Evolutionary conservation across 2,888 invertebrate genomes (phyloP), one percentile per base, ranked within the genome.

Genomic region (Standfussiana lucernea): DNA sequence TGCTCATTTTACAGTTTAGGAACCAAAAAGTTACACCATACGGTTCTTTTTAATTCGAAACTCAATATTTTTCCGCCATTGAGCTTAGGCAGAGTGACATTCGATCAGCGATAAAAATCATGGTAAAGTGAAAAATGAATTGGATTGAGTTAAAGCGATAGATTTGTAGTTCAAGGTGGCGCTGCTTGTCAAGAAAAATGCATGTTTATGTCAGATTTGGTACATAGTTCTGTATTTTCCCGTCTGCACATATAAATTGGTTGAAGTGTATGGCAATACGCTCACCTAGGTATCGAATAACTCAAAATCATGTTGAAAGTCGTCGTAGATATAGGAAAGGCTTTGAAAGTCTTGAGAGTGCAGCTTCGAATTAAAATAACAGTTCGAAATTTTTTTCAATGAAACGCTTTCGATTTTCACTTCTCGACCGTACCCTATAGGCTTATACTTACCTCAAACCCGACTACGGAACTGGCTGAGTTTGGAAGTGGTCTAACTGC

Each of bases 401-500:
- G n/a, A n/a, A n/a, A n/a, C n/a, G 32, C 1, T 15, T 0, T 53
- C 5, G 4, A 15, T 21, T 59, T 59, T 59, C 18, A 10, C 32
- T 32, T 21, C 18, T 59, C 32, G 59, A 32, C 56, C 28, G 15
- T n/a, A n/a, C 5, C 47, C 21, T 28, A 53, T n/a, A 28, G 2
- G 7, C 56, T 56, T 56, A 18, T 32, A 32, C 15, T 15, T 56
- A 28, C 32, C 59, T 18, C 18, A 18, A 32, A 32, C 35, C 8
- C 35, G 15, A 37, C 62, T 56, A 37, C 13, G 15, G 37, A 68
- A 47, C 18, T 10, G 24, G n/a, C 15, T 24, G 11, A 56, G 45
- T 65, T 82, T 28, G 56, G 73, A 50, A 45, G 40, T 37, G 2
- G 28, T 72, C 40, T 74, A 59, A 32, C 62, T 45, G 28, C 67